Percentiles rank a stretch among this genome's conserved stretches.
These are phyloP conservation scores for Lophotriccus pileatus DNA, from an alignment of 2,797 vertebrate species.

Conservation along the genomic window DNA sequence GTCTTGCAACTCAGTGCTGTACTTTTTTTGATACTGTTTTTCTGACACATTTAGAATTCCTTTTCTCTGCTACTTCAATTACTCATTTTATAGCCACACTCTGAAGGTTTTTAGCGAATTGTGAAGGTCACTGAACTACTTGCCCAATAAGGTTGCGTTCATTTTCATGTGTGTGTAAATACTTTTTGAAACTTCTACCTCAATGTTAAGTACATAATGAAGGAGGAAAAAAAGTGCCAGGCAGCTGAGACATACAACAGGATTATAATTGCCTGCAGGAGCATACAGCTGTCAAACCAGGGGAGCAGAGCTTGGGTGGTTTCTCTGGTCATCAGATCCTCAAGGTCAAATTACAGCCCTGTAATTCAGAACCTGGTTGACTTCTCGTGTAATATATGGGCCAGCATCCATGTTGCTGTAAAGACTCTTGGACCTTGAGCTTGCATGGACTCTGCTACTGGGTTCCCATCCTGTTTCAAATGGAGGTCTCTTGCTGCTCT, in stretches of 20 bases:
- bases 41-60: not conserved
- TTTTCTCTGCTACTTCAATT: not conserved
- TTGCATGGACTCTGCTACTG: not conserved
- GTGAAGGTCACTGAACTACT: not conserved
- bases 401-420: not conserved
- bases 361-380: not conserved
- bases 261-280: not conserved
- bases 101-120: not conserved
- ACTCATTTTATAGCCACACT: not conserved
- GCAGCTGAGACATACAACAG: not conserved
- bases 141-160: not conserved
- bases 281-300: not conserved
- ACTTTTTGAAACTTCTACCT: constrained; percentile 42
- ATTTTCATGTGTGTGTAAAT: not conserved
- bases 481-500: not conserved
- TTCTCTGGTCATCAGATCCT: not conserved
- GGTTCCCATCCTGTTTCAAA: not conserved
- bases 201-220: not conserved
- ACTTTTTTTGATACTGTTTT: not conserved
- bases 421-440: not conserved
- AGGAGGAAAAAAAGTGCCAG: not conserved
- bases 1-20: not conserved
- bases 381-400: not conserved
- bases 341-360: not conserved
- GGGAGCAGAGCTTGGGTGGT: not conserved